Percentiles rank a stretch among this genome's conserved stretches.
phyloP scores from a whole-genome alignment of 1,140 invertebrate genomes.

The Anthonomus grandis region DNA sequence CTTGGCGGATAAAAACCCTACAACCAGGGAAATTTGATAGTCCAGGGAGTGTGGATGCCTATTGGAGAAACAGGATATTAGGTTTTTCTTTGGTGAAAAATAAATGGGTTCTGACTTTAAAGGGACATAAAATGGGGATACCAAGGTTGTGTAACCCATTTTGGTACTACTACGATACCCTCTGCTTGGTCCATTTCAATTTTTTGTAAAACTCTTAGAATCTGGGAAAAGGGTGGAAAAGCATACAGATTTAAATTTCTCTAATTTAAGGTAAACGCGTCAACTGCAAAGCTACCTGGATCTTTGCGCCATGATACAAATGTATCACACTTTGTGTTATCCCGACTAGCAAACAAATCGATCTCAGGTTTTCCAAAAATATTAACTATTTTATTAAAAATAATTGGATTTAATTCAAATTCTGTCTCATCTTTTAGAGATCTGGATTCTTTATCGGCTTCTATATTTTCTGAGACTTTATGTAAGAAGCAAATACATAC shows the following conservation, averaged over 20 bases:
- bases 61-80: conserved; percentile 16
- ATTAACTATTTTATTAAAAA: too few species aligned
- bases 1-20: too few species aligned
- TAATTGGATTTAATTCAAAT: too few species aligned
- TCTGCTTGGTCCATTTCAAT: conserved; percentile 32
- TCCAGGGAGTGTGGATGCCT: too few species aligned
- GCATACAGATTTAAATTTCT: conserved; percentile 33
- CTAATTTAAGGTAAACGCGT: conserved; percentile 39
- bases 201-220: conserved; percentile 34
- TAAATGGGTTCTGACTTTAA: background rate
- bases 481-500: too few species aligned
- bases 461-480: too few species aligned
- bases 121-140: conserved; percentile 28
- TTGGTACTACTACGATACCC: conserved; percentile 39
- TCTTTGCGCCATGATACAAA: conserved; percentile 35
- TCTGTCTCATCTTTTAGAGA: too few species aligned
- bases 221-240: conserved; percentile 36
- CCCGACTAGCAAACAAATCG: too few species aligned
- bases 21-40: too few species aligned
- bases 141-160: conserved; percentile 35
- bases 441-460: too few species aligned
- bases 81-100: conserved; percentile 4
- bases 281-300: conserved; percentile 24
- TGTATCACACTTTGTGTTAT: too few species aligned
- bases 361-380: too few species aligned